Base-by-base conservation (phyloP, 2,888 invertebrate species). In the Macaria notata region DNA sequence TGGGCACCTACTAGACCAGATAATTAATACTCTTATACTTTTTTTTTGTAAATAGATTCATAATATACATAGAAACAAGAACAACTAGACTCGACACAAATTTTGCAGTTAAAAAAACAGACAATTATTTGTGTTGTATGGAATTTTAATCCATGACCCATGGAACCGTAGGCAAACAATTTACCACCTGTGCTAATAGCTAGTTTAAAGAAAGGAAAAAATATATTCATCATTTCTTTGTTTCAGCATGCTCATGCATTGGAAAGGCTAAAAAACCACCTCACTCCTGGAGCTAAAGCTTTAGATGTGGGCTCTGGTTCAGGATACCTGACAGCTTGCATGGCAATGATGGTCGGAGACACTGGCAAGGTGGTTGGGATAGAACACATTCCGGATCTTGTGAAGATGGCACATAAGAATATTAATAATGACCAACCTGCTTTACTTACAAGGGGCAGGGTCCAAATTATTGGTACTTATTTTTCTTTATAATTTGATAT, bases 231-330 rank as follows among this genome's bases (percentile, higher is more conserved):
- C 19, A 19, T 19, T 19, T 19, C 19, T 19, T 19, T 19, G 19
- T 19, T 75, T 39, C 78, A 97, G 97, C 98, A 98, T 88, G 98
- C 97, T 1, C 95, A 96, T 88, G 98, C 98, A 36, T 88, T 98
- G 75, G 98, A 98, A 89, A 92, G 95, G 64, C 92, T 99, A 49
- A 94, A 95, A 74, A 94, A 95, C 63, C 95, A 97, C 69, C 86
- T 98, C 49, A 84, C 91, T 36, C 94, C 94, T 54, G 98, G 97
- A 8, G 94, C 94, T 52, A 94, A 92, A 74, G 97, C 97, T 3
- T 86, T 98, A 63, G 98, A 98, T 86, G 97, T 98, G 46, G 98
- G 98, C 9, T 98, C 97, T 31, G 98, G 98, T 1, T 97, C 97
- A 59, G 98, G 98, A 3, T 98, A 98, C 81, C 92, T 98, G 44